A percentile compares a stretch with the other conserved stretches of the same genome.
phyloP scores from a whole-genome alignment of 2,797 vertebrate genomes.

The Tenualosa ilisha region DNA sequence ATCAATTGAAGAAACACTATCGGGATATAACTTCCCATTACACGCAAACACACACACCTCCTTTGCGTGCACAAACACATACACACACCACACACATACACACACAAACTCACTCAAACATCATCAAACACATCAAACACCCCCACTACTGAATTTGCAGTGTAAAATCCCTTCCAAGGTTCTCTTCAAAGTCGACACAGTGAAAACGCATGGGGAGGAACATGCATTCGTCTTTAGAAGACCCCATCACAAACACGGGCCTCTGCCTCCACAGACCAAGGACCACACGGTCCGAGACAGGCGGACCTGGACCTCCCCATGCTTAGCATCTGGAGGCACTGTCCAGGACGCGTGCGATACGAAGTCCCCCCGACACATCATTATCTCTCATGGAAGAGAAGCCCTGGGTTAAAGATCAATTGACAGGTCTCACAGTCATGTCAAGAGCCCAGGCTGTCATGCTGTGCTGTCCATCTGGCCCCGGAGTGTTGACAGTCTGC shows the following conservation, averaged over 20 bases:
- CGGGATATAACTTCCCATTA: slow-evolving; percentile 63
- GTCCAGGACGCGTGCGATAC: slow-evolving; percentile 47
- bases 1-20: slow-evolving; percentile 66
- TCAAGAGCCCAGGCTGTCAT: slow-evolving; percentile 67
- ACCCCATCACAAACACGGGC: background rate
- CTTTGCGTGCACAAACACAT: background rate
- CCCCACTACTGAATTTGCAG: slow-evolving; percentile 32
- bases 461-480: slow-evolving; percentile 73
- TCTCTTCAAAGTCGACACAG: slow-evolving; percentile 14
- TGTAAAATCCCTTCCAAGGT: slow-evolving; percentile 32
- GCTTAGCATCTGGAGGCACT: background rate
- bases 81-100: background rate
- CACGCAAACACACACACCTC: background rate
- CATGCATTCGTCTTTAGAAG: slow-evolving; percentile 30
- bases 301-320: background rate
- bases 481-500: slow-evolving; percentile 60
- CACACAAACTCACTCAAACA: background rate
- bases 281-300: background rate
- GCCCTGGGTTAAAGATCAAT: slow-evolving; percentile 76
- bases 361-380: slow-evolving; percentile 72
- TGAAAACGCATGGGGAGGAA: background rate
- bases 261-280: background rate
- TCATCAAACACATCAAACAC: background rate
- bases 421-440: slow-evolving; percentile 74
- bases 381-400: slow-evolving; percentile 67